A percentile compares a stretch with the other conserved stretches of the same genome.
Evolutionary conservation across 23 tunicate species (phyloP).

Genomic region (Ascidia mentula): DNA sequence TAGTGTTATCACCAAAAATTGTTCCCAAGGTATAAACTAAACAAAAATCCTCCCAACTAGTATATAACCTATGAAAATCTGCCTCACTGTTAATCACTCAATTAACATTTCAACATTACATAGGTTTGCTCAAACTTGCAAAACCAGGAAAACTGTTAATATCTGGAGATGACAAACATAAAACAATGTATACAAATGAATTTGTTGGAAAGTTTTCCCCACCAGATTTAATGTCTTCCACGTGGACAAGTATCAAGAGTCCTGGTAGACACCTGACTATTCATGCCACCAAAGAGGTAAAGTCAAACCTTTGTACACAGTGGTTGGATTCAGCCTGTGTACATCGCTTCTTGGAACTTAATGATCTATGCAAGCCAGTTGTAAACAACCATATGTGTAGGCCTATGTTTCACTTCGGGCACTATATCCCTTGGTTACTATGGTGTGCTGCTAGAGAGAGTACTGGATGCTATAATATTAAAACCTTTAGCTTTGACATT

Average conservation of each 20-base stretch:
- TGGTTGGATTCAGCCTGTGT: too few relatives aligned
- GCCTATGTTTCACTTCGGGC: too few relatives aligned
- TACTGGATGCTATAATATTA: too few relatives aligned
- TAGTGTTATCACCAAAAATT: not conserved
- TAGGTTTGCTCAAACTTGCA: constrained; percentile 27
- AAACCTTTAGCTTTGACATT: too few relatives aligned
- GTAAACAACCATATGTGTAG: too few relatives aligned
- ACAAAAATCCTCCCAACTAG: not conserved
- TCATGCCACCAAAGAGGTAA: constrained; percentile 52
- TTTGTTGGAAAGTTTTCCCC: constrained; percentile 70
- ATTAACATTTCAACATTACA: not conserved
- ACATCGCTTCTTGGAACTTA: too few relatives aligned
- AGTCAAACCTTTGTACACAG: too few relatives aligned
- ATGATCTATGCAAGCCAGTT: too few relatives aligned
- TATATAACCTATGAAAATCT: not conserved
- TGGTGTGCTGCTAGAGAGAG: not conserved
- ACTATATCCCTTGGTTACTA: too few relatives aligned
- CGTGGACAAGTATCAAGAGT: constrained; percentile 80
- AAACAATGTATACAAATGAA: constrained; percentile 69
- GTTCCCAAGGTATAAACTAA: not conserved
- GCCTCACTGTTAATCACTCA: not conserved
- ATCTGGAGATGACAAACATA: constrained; percentile 45
- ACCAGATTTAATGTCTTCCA: constrained; percentile 50
- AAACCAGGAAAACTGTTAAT: constrained; percentile 69
- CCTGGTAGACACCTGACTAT: constrained; percentile 80